These are phyloP conservation scores for Holocentrus rufus DNA, from an alignment of 2,797 vertebrate species.

Conservation along the genomic window DNA sequence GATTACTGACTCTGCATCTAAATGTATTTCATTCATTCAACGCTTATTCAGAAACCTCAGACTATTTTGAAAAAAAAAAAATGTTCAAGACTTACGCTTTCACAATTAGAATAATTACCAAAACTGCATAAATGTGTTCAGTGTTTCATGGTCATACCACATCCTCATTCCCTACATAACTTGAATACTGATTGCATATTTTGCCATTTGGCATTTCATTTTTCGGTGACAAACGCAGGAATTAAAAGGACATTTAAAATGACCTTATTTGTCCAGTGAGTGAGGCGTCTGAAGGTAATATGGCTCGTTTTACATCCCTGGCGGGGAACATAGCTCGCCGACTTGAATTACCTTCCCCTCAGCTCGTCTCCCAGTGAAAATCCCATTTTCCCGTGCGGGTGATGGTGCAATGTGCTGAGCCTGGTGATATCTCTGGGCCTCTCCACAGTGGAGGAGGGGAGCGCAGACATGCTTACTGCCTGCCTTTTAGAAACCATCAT, in stretches of 20 bases:
- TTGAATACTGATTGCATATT: conserved; percentile 25
- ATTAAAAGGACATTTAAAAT: conserved; percentile 62
- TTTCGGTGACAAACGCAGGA: conserved; percentile 32
- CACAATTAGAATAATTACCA: background rate
- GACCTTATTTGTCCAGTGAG: conserved; percentile 74
- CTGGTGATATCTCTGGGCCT: conserved; percentile 80
- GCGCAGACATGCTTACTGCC: conserved; percentile 81
- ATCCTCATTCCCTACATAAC: conserved; percentile 10
- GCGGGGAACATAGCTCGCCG: conserved; percentile 69
- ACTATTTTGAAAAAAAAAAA: background rate
- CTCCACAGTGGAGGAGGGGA: conserved; percentile 72
- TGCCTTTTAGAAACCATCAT: conserved; percentile 83
- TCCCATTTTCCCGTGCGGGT: conserved; percentile 82
- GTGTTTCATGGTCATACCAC: background rate
- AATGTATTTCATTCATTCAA: conserved; percentile 1
- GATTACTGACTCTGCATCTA: conserved; percentile 17
- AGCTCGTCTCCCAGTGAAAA: conserved; percentile 82
- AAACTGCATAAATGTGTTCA: background rate
- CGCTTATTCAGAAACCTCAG: conserved; percentile 16
- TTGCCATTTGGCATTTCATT: conserved; percentile 39
- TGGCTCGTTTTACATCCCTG: conserved; percentile 80
- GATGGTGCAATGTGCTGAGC: conserved; percentile 85
- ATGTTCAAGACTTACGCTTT: background rate
- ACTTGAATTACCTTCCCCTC: conserved; percentile 84
- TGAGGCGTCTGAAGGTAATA: conserved; percentile 80